Base-by-base conservation (phyloP, 2,888 invertebrate species). In the Arctia plantaginis region DNA sequence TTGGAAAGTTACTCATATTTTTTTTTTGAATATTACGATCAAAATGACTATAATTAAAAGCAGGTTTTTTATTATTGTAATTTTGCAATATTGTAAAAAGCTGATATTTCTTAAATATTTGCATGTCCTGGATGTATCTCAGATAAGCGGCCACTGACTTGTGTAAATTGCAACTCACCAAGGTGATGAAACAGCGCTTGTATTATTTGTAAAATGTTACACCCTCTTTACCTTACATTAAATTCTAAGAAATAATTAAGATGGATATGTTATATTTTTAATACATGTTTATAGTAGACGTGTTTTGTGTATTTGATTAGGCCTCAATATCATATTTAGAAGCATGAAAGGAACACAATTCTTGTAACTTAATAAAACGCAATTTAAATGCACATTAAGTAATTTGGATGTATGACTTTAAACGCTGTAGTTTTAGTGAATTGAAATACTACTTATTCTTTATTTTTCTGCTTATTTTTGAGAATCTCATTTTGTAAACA, bases 121-220 rank as follows among this genome's bases (percentile, higher is more conserved):
- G 73, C 77, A 13, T 69, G 62, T 65, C 73, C 51, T 69, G 76
- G 84, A 82, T 84, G 18, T 68, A 64, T 68, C 72, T 51, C 68
- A 77, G 84, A 83, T 84, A 85, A 85, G 79, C 74, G 85, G 76
- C 27, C 84, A 77, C 76, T 82, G 79, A 85, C 84, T 73, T 74
- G 33, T 51, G 71, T 72, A 51, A 74, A 78, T 78, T 84, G 71
- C 69, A 77, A 74, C 78, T 74, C 71, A 30, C 12, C 20, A 30
- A 67, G 44, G 44, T 44, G 44, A 67, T 44, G 27, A 64, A 18
- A 62, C 7, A 30, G 0, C 7, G 62, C 30, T 62, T 62, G 6
- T 30, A 62, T 18, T 30, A 27, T 30, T 30, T 30, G 62, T 4
- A 62, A 27, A 6, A 30, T 30, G 30, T 30, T 30, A 18, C 62